phyloP scores from a whole-genome alignment of 2,113 vertebrate species.

The Lonchura striata region DNA sequence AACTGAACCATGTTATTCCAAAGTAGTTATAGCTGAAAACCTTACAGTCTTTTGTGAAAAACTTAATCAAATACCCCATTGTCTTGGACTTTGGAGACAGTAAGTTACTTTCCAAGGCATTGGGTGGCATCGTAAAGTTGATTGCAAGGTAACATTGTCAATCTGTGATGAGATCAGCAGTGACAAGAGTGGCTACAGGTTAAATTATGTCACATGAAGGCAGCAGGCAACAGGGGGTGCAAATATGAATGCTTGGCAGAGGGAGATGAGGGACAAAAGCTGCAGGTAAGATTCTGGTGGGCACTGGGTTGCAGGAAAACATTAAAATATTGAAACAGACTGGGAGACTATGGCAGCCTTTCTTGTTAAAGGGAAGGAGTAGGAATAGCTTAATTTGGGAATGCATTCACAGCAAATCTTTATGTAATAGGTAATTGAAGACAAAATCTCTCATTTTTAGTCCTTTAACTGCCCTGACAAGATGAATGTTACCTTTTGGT shows the following conservation, averaged over 20 bases:
- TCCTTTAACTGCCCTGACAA: neutral
- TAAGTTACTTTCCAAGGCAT: neutral
- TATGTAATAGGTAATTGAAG: neutral
- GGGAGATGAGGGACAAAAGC: neutral
- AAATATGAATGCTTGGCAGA: neutral
- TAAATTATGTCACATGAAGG: neutral
- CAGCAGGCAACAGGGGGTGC: neutral
- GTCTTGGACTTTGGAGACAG: neutral
- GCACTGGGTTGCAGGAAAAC: neutral
- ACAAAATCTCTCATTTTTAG: neutral
- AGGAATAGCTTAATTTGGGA: neutral
- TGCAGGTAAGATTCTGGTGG: neutral
- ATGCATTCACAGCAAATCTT: neutral
- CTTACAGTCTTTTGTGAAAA: neutral
- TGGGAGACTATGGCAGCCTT: neutral
- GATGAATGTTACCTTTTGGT: neutral
- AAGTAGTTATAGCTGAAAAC: neutral
- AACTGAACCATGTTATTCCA: neutral
- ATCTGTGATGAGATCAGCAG: neutral
- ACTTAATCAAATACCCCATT: neutral
- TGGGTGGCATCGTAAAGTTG: neutral
- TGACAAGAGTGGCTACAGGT: neutral
- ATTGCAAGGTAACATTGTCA: neutral
- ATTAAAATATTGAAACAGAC: neutral
- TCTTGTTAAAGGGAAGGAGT: neutral